Evolutionary conservation across 2,113 vertebrate species (phyloP).

Genomic region (Periophthalmus modestus): DNA sequence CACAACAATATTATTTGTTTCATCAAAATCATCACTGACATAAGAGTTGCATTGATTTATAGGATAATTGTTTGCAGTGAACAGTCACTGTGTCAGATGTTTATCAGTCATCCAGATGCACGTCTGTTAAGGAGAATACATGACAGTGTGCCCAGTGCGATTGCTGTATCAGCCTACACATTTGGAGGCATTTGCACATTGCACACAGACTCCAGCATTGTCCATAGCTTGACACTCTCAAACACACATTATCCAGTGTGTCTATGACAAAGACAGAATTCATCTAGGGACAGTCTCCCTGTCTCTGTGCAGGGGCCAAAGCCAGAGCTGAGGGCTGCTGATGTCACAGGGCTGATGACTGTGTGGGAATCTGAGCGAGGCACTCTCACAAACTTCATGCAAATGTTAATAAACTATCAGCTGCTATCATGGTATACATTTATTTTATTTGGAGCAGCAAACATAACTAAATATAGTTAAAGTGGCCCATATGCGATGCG

Average conservation of each 20-base stretch:
- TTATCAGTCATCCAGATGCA: background rate
- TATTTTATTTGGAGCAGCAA: background rate
- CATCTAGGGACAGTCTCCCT: slow-evolving; percentile 20
- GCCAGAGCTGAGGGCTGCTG: slow-evolving; percentile 23
- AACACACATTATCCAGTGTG: slow-evolving; percentile 40
- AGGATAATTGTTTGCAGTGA: background rate
- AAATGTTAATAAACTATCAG: background rate
- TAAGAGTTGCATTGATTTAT: background rate
- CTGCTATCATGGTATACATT: background rate
- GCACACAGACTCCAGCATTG: slow-evolving; percentile 36
- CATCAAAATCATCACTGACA: background rate
- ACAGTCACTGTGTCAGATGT: background rate
- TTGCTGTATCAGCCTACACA: slow-evolving; percentile 23
- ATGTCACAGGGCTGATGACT: slow-evolving; percentile 52
- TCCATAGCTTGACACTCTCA: slow-evolving; percentile 46
- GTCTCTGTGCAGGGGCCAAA: slow-evolving; percentile 15
- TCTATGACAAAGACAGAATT: slow-evolving; percentile 50
- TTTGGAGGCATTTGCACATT: slow-evolving; percentile 14
- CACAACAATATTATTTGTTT: background rate
- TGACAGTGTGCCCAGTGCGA: slow-evolving; percentile 33
- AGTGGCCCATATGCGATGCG: no score
- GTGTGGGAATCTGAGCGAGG: slow-evolving; percentile 1
- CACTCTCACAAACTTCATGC: background rate
- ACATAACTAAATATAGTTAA: background rate
- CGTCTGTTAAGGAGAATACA: slow-evolving; percentile 3